Conservation (phyloP, 2,888 invertebrate species). For the Metacarcinus magister region DNA sequence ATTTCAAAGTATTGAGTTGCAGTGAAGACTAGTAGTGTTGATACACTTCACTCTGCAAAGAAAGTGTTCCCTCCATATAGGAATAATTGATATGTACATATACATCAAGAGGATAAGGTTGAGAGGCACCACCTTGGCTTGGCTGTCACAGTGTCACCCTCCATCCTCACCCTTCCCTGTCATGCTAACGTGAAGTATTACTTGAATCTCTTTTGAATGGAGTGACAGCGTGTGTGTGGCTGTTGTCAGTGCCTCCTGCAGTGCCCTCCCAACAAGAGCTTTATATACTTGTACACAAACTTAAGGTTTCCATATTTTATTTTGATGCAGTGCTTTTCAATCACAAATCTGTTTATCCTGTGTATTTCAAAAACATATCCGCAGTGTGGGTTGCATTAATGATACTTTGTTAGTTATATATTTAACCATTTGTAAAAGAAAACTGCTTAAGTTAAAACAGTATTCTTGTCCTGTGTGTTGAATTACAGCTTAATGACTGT, state of each 20-base stretch:
- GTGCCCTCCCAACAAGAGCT: slow-evolving; percentile 4
- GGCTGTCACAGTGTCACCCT: slow-evolving; percentile 40
- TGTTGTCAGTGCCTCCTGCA: neutral
- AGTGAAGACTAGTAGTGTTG: neutral
- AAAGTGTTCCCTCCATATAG: slow-evolving; percentile 3
- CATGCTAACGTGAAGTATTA: slow-evolving; percentile 80
- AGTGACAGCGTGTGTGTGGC: neutral
- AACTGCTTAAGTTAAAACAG: neutral
- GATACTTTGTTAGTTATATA: neutral
- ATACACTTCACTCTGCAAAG: neutral
- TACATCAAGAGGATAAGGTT: neutral
- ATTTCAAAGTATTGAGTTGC: neutral
- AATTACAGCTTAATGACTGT: neutral
- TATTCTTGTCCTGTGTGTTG: neutral
- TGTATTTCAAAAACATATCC: neutral
- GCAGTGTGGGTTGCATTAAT: neutral
- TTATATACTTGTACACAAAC: neutral
- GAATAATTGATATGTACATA: slow-evolving; percentile 34
- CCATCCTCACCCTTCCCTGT: slow-evolving; percentile 83
- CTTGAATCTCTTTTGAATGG: neutral
- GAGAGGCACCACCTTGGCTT: slow-evolving; percentile 84
- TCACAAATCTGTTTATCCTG: neutral
- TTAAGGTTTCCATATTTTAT: neutral
- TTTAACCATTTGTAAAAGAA: neutral
- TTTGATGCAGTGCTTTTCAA: neutral